These are phyloP conservation scores for Colletes gigas DNA, from an alignment of 1,140 invertebrate genomes.

Conservation along the genomic window DNA sequence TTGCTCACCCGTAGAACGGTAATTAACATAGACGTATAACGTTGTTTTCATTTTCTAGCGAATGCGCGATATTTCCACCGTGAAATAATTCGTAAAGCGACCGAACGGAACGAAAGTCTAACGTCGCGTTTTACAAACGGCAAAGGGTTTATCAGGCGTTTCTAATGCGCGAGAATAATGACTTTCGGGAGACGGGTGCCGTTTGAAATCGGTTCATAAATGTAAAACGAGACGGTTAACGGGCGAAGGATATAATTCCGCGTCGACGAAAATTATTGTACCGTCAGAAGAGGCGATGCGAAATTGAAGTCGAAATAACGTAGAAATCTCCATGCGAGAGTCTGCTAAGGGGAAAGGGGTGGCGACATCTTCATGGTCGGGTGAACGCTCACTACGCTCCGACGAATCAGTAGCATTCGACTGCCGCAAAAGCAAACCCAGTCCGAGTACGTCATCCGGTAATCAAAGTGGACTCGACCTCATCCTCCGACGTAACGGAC, in stretches of 20 bases:
- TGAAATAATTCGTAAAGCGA: too few species aligned
- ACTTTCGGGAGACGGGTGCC: background rate
- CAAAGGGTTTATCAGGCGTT: too few species aligned
- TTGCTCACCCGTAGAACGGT: too few species aligned
- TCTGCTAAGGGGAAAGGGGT: background rate
- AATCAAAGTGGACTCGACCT: constrained; percentile 76
- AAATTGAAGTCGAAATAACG: constrained; percentile 57
- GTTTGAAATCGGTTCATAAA: constrained; percentile 24
- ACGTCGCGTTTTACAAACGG: too few species aligned
- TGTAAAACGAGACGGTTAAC: constrained; percentile 30
- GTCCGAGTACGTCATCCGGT: constrained; percentile 72
- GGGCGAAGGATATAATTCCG: constrained; percentile 14
- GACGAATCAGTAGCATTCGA: constrained; percentile 69
- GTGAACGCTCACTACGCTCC: constrained; percentile 54
- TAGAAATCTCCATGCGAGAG: constrained; percentile 52
- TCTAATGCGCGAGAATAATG: background rate
- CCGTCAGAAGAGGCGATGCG: constrained; percentile 4
- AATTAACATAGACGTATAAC: too few species aligned
- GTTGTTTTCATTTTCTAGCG: too few species aligned
- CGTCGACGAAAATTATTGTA: constrained; percentile 41
- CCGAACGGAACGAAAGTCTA: too few species aligned
- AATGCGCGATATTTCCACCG: too few species aligned
- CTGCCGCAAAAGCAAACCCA: constrained; percentile 67
- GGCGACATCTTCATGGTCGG: constrained; percentile 63
- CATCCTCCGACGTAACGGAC: constrained; percentile 65